phyloP scores from a whole-genome alignment of 1,140 invertebrate genomes.

The Megalopta genalis region DNA sequence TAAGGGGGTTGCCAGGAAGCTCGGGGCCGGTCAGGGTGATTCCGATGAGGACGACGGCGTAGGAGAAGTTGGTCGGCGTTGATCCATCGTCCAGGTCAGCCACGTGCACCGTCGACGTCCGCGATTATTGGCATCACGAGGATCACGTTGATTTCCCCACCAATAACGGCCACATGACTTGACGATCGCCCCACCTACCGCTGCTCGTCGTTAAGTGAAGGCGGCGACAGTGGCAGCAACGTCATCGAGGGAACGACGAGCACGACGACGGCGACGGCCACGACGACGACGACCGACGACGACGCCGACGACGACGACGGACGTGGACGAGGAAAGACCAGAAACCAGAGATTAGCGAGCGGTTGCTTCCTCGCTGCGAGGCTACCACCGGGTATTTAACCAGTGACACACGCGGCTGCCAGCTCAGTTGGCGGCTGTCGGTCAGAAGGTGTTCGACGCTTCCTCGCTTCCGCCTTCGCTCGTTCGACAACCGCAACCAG shows the following conservation, averaged over 20 bases:
- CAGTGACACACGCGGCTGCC: constrained; percentile 31
- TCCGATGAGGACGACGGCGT: constrained; percentile 14
- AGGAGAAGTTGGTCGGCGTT: background rate
- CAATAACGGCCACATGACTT: constrained; percentile 54
- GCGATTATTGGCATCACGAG: constrained; percentile 26
- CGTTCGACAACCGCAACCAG: too few relatives aligned
- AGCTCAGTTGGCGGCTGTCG: constrained; percentile 49
- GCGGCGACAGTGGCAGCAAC: constrained; percentile 49
- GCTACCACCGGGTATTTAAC: constrained; percentile 59
- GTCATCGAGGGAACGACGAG: constrained; percentile 1
- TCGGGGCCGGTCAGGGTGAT: background rate
- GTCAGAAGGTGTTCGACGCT: constrained; percentile 36
- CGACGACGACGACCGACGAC: constrained; percentile 25
- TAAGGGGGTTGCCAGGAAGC: background rate
- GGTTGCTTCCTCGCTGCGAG: constrained; percentile 53
- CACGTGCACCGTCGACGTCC: constrained; percentile 18
- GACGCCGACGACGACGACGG: constrained; percentile 21
- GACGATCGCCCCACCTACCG: constrained; percentile 55
- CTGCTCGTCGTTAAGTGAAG: constrained; percentile 58
- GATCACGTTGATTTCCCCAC: constrained; percentile 40
- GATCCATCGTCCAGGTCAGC: constrained; percentile 6
- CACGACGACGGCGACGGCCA: constrained; percentile 18
- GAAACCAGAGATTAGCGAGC: constrained; percentile 29
- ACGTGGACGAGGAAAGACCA: constrained; percentile 44
- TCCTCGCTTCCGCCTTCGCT: background rate